phyloP scores from a whole-genome alignment of 2,113 vertebrate genomes.

The Platichthys stellatus region DNA sequence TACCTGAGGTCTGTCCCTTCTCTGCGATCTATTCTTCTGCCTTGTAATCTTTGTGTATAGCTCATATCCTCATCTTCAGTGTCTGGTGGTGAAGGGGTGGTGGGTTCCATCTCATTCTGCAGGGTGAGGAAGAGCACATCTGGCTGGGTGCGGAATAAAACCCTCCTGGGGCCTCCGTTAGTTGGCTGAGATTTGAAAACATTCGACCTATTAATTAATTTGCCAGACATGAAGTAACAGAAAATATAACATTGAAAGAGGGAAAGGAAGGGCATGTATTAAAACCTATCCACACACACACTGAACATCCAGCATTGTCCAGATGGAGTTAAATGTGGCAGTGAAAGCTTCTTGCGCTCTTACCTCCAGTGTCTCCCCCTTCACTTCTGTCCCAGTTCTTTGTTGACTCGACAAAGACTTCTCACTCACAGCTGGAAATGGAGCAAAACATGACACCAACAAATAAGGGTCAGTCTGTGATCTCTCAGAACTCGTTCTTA shows the following conservation, averaged over 20 bases:
- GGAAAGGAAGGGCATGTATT: background rate
- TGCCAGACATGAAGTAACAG: background rate
- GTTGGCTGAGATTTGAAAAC: constrained; percentile 50
- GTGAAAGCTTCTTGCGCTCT: background rate
- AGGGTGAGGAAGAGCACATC: constrained; percentile 78
- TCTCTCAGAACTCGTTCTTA: background rate
- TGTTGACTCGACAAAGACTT: constrained; percentile 51
- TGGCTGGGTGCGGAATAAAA: constrained; percentile 81
- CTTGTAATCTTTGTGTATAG: background rate
- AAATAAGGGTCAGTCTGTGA: background rate
- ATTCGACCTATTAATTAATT: background rate
- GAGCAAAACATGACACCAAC: background rate
- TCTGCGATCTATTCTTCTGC: constrained; percentile 6
- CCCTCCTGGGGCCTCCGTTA: constrained; percentile 67
- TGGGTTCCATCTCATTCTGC: constrained; percentile 47
- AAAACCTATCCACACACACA: background rate
- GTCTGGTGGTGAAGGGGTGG: constrained; percentile 39
- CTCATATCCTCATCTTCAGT: constrained; percentile 50
- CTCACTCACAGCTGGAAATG: constrained; percentile 59
- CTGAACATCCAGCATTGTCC: background rate
- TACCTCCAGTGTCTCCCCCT: constrained; percentile 69
- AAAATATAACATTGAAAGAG: background rate
- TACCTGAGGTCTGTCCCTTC: constrained; percentile 38
- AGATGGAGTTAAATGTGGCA: background rate
- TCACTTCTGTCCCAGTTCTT: constrained; percentile 20